A percentile compares a stretch with the other conserved stretches of the same genome.
These are phyloP conservation scores for Ascaphus truei DNA, from an alignment of 2,113 vertebrate genomes.

Conservation along the genomic window DNA sequence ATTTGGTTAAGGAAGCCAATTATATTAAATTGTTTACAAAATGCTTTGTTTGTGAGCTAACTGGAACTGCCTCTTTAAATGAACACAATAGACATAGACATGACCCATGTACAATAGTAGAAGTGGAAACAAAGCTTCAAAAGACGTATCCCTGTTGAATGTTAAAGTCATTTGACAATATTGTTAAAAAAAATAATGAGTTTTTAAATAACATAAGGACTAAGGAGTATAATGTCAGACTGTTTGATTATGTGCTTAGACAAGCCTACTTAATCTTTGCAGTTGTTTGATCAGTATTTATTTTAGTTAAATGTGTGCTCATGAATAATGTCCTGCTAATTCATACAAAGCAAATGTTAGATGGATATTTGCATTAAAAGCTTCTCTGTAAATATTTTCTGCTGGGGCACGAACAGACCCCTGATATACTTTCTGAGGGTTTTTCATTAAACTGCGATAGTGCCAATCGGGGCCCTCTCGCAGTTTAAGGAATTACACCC, in stretches of 20 bases:
- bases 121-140: background rate
- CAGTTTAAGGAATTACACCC: background rate
- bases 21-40: background rate
- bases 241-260: constrained; percentile 31
- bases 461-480: no score
- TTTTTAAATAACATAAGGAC: constrained; percentile 12
- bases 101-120: no score
- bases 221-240: constrained; percentile 4
- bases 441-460: no score
- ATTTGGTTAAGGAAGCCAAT: background rate
- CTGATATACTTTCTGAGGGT: no score
- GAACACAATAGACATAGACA: background rate
- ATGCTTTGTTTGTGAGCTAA: background rate
- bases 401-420: constrained; percentile 23
- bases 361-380: constrained; percentile 14
- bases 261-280: background rate
- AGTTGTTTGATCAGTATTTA: constrained; percentile 18
- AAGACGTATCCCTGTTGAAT: background rate
- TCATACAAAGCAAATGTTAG: constrained; percentile 18
- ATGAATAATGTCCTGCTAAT: constrained; percentile 28
- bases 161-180: background rate
- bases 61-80: background rate
- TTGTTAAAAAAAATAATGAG: constrained; percentile 1
- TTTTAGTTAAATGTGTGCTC: constrained; percentile 19
- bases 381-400: background rate